Evolutionary conservation across 2,113 vertebrate species (phyloP), one percentile per base, ranked within the genome.

Genomic region (Lutjanus erythropterus): DNA sequence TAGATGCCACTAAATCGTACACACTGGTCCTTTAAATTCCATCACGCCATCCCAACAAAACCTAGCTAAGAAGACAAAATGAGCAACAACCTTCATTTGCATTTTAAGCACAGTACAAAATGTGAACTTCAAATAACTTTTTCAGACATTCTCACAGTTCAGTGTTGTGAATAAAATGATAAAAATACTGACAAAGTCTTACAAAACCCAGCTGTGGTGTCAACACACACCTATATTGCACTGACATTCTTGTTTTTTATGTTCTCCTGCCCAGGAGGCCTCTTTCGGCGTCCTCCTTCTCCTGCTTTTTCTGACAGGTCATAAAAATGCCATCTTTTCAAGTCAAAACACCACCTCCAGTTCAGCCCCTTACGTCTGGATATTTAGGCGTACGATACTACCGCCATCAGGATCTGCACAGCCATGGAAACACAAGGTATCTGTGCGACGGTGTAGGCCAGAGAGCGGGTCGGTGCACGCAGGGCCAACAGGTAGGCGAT

Each of bases 371-470:
- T 1, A 0, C 19, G 12, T 18, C 11, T 25, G 55, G 29, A 19
- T 9, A 0, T 93, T 80, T 91, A 97, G 85, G 96, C 96, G 11
- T 92, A 94, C 0, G 84, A 81, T 35, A 71, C 86, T 0, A 96
- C 93, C 0, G 93, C 89, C 2, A 94, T 74, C 16, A 98, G 85
- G 74, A 98, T 95, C 94, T 99, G 98, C 81, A 98, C 61, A 0
- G 96, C 97, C 97, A 99, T 99, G 73, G 97, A 98, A 78, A 95
- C 42, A 1, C 97, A 99, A 42, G 98, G 96, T 4, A 98, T 88
- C 92, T 99, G 98, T 18, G 96, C 97, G 11, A 97, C 33, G 0
- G 75, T 56, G 73, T 99, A 99, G 70, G 97, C 94, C 80, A 97
- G 4, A 0, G 98, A 98, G 58, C 98, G 98, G 0, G 94, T 93